Evolutionary conservation across 2,888 invertebrate genomes (phyloP), one percentile per base, ranked within the genome.

Genomic region (Amphipoea lucens): DNA sequence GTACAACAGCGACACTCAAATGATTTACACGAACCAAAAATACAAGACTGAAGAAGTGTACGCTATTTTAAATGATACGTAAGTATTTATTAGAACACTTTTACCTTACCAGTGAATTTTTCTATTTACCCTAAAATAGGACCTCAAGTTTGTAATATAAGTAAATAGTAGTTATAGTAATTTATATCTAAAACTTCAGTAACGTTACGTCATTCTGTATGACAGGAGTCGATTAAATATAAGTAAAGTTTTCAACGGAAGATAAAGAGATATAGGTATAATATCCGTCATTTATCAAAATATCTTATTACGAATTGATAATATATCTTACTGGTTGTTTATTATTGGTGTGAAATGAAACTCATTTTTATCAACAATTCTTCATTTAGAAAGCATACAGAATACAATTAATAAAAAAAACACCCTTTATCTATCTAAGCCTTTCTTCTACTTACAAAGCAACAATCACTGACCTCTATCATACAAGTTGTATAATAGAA

Each of bases 11-110:
- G 88, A 90, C 9, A 95, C 92, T 4, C 91, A 93, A 83, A 91
- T 92, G 81, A 83, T 91, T 71, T 93, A 92, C 74, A 88, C 92
- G 40, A 90, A 91, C 67, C 78, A 84, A 75, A 93, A 91, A 84
- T 94, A 90, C 82, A 94, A 92, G 86, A 92, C 93, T 82, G 94
- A 94, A 88, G 96, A 97, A 92, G 92, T 95, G 5, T 96, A 95
- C 74, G 96, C 96, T 12, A 95, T 96, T 82, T 81, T 96, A 70
- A 95, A 95, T 87, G 95, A 95, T 90, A 94, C 94, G 96, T 96
- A 90, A 95, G 96, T 94, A 68, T 66, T 68, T 7, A 71, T 7
- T 60, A 6, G 12, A 1, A 7, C 2, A 23, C 9, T 70, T 29
- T 17, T 45, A 57, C 0, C 6, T 72, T 42, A 29, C 4, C 1